A percentile compares a stretch with the other conserved stretches of the same genome.
These are phyloP conservation scores for Anadara kagoshimensis DNA, from an alignment of 1,140 invertebrate species.

Conservation along the genomic window DNA sequence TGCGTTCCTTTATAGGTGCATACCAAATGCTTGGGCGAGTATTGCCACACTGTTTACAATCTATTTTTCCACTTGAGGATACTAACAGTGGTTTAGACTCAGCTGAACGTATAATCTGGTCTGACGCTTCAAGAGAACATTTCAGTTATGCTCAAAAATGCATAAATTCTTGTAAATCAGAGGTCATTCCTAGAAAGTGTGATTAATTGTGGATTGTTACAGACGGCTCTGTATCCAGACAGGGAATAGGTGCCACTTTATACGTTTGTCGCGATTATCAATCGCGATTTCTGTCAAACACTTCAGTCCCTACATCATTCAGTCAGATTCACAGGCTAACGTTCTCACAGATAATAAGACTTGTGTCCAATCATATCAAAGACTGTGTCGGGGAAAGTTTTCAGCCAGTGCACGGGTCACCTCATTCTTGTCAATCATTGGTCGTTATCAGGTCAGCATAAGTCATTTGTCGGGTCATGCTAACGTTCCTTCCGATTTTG, in stretches of 20 bases:
- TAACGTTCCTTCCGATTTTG: slow-evolving; percentile 41
- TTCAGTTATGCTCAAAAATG: slow-evolving; percentile 27
- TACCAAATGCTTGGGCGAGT: slow-evolving; percentile 35
- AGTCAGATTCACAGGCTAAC: slow-evolving; percentile 24
- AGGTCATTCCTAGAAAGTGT: slow-evolving; percentile 30
- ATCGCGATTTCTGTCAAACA: neutral
- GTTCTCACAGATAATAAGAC: slow-evolving; percentile 18
- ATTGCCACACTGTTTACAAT: slow-evolving; percentile 25
- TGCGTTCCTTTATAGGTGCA: slow-evolving; percentile 43
- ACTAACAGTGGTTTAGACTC: slow-evolving; percentile 32
- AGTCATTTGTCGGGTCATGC: slow-evolving; percentile 28
- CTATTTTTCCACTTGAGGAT: slow-evolving; percentile 35
- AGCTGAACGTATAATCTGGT: slow-evolving; percentile 36
- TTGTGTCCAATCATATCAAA: slow-evolving; percentile 35
- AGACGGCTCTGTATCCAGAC: slow-evolving; percentile 41
- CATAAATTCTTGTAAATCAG: slow-evolving; percentile 20
- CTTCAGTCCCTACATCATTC: slow-evolving; percentile 31
- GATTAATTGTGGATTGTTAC: slow-evolving; percentile 52
- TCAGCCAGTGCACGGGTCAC: slow-evolving; percentile 39
- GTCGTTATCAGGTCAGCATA: slow-evolving; percentile 34
- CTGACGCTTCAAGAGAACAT: slow-evolving; percentile 13
- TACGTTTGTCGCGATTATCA: slow-evolving; percentile 25
- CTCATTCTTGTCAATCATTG: slow-evolving; percentile 43
- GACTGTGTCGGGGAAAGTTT: slow-evolving; percentile 40
- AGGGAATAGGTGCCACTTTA: slow-evolving; percentile 36